Percentiles rank a stretch among this genome's conserved stretches.
Evolutionary conservation across 2,888 invertebrate genomes (phyloP).

Genomic region (Cephus runcator): DNA sequence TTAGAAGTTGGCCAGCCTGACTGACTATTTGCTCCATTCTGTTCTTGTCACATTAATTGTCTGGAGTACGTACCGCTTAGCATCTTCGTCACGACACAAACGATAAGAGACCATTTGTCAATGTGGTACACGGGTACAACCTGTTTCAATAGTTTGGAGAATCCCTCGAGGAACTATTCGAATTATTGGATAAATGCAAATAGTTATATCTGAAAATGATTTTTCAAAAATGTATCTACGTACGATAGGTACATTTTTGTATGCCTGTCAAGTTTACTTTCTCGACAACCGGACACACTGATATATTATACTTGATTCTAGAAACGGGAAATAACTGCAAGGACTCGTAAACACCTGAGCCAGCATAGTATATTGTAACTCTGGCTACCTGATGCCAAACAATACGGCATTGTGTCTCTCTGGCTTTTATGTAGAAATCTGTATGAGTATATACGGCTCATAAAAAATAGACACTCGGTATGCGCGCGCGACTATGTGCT

Average conservation of each 20-base stretch:
- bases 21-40: background rate
- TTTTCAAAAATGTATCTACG: background rate
- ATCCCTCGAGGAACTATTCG: background rate
- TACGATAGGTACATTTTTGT: too few species aligned
- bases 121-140: background rate
- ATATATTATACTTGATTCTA: background rate
- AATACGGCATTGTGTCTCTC: constrained; percentile 38
- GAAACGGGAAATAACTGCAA: background rate
- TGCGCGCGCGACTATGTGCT: background rate
- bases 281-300: background rate
- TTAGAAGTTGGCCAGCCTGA: background rate
- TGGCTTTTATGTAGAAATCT: background rate
- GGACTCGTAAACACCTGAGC: constrained; percentile 28
- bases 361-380: constrained; percentile 21
- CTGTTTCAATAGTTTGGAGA: background rate
- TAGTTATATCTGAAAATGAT: background rate
- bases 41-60: background rate
- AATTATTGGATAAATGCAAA: background rate
- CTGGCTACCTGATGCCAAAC: constrained; percentile 34
- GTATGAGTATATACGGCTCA: background rate
- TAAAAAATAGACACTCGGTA: background rate
- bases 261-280: background rate
- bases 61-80: background rate
- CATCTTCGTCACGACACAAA: background rate
- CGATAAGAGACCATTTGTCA: background rate